Conservation (phyloP, 2,797 vertebrate species). For the Gambelia wislizenii region DNA sequence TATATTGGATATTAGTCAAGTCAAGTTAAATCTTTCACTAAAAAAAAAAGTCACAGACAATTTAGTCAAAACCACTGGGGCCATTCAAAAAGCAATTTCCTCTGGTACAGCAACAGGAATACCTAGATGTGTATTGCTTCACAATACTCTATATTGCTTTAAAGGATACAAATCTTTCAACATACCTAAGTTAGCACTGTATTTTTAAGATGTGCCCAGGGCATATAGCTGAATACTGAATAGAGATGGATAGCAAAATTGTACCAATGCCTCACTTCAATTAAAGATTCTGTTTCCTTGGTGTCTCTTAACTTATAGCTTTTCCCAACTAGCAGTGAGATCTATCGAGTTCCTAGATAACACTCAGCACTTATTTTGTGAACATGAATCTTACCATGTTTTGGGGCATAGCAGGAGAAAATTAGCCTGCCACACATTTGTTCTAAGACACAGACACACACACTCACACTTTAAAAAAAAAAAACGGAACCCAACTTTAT, state of each 20-base stretch:
- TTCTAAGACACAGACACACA: background rate
- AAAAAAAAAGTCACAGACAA: background rate
- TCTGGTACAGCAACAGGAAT: background rate
- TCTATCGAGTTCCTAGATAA: background rate
- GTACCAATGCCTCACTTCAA: background rate
- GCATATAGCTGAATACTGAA: background rate
- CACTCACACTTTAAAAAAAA: background rate
- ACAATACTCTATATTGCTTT: constrained; percentile 9
- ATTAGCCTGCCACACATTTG: background rate
- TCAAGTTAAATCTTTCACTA: background rate
- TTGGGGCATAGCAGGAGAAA: background rate
- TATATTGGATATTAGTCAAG: rapidly evolving
- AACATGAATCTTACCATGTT: rapidly evolving
- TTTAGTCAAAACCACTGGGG: background rate
- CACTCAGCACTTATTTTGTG: background rate
- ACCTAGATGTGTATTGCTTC: background rate
- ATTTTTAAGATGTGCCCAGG: constrained; percentile 1
- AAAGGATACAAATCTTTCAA: constrained; percentile 1
- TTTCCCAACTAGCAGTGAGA: background rate
- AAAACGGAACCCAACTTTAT: background rate
- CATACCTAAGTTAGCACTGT: background rate
- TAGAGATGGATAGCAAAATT: rapidly evolving
- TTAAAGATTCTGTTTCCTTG: background rate
- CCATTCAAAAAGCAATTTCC: background rate
- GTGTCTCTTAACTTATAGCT: rapidly evolving